Evolutionary conservation across 1,140 invertebrate genomes (phyloP).

Genomic region (Anastatus disparis): DNA sequence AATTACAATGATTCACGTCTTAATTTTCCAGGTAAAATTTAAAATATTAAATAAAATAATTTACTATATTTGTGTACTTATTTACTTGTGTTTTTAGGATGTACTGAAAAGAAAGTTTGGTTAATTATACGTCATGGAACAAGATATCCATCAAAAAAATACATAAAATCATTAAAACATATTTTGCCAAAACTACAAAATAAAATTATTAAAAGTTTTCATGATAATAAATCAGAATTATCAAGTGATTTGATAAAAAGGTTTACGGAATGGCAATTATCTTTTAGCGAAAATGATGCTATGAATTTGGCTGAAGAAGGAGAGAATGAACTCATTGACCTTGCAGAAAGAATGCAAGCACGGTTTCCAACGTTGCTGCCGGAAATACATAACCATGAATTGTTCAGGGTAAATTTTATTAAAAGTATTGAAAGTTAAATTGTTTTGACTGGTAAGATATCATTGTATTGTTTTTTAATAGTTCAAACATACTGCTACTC

Average conservation of each 20-base stretch:
- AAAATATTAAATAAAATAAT: not conserved
- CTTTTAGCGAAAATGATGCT: constrained; percentile 60
- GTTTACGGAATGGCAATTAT: constrained; percentile 68
- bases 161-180: constrained; percentile 66
- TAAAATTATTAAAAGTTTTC: constrained; percentile 65
- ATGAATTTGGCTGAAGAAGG: constrained; percentile 73
- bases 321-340: constrained; percentile 73
- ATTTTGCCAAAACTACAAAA: constrained; percentile 65
- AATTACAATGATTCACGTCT: constrained; percentile 68
- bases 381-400: constrained; percentile 68
- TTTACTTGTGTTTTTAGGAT: constrained; percentile 64
- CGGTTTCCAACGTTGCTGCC: constrained; percentile 73
- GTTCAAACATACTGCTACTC: constrained; percentile 80
- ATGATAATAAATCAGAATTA: constrained; percentile 48
- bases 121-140: constrained; percentile 76
- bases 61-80: not conserved
- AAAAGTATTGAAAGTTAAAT: constrained; percentile 20
- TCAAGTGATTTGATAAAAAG: constrained; percentile 56
- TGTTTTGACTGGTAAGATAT: not conserved
- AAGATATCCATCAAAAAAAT: constrained; percentile 70
- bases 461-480: no score
- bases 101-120: constrained; percentile 73
- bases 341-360: constrained; percentile 74
- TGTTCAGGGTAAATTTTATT: constrained; percentile 67
- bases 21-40: constrained; percentile 66